These are phyloP conservation scores for Ceratitis capitata DNA, from an alignment of 1,140 invertebrate species.

Conservation along the genomic window DNA sequence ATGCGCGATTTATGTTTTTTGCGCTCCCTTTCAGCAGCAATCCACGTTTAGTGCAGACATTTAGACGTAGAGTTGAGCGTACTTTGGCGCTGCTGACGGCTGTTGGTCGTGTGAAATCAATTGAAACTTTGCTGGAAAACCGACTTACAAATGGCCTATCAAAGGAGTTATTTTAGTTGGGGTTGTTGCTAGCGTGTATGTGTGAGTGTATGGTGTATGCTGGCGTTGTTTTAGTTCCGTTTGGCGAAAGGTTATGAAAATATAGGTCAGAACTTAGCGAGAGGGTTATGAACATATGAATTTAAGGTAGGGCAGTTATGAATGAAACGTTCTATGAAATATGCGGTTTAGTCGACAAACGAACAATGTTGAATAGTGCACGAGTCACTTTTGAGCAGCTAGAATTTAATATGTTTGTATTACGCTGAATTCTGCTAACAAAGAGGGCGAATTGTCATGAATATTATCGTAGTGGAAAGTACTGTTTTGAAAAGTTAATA, in stretches of 20 bases:
- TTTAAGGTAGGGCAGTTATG: not conserved
- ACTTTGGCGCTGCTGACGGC: not conserved
- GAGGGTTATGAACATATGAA: not conserved
- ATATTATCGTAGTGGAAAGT: no score
- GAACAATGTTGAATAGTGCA: not conserved
- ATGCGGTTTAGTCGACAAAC: not conserved
- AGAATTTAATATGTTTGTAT: not conserved
- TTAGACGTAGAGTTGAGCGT: not conserved
- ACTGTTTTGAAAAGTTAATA: no score
- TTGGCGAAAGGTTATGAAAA: not conserved
- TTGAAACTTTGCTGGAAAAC: constrained; percentile 21
- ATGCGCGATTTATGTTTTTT: not conserved
- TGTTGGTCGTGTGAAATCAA: constrained; percentile 32
- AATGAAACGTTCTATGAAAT: not conserved
- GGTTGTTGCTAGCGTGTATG: no score
- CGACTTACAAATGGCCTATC: not conserved
- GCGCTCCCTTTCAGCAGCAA: not conserved
- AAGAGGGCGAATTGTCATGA: not conserved
- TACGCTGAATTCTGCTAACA: not conserved
- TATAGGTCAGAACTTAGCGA: not conserved
- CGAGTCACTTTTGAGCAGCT: not conserved
- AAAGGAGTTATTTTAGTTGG: not conserved
- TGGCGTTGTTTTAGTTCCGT: not conserved
- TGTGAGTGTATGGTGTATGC: not conserved
- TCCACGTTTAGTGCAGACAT: not conserved